phyloP scores from a whole-genome alignment of 2,888 invertebrate genomes.

The Terebella lapidaria region DNA sequence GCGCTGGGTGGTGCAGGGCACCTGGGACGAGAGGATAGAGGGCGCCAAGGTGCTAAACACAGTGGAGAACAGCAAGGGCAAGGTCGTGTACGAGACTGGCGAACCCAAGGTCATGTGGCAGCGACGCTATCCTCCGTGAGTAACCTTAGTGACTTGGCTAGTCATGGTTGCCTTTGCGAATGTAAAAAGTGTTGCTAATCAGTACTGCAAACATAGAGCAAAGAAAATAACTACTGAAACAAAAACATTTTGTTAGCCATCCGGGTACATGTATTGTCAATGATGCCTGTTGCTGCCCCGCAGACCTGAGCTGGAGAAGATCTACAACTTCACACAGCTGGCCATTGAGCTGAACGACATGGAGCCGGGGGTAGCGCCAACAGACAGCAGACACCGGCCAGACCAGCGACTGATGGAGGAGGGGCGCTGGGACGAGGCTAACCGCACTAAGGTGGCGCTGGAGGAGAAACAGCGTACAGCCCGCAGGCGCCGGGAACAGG shows the following conservation, averaged over 20 bases:
- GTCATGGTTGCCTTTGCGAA: too few species aligned
- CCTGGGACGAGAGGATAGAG: slow-evolving; percentile 95
- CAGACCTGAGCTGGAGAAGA: slow-evolving; percentile 65
- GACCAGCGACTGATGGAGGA: slow-evolving; percentile 90
- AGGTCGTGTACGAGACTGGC: slow-evolving; percentile 86
- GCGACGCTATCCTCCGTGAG: slow-evolving; percentile 15
- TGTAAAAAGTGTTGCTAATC: too few species aligned
- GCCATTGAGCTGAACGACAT: slow-evolving; percentile 95
- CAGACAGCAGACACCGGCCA: slow-evolving; percentile 85
- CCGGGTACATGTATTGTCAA: neutral
- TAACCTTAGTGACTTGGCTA: neutral
- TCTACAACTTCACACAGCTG: slow-evolving; percentile 90
- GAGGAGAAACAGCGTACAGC: slow-evolving; percentile 92
- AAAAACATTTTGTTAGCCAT: neutral
- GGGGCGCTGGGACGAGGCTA: slow-evolving; percentile 58
- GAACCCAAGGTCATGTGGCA: slow-evolving; percentile 82
- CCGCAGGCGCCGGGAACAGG: slow-evolving; percentile 71
- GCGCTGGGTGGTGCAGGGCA: slow-evolving; percentile 71
- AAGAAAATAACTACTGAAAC: too few species aligned
- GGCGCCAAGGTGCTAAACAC: slow-evolving; percentile 71
- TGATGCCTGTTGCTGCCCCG: neutral
- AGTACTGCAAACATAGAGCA: too few species aligned
- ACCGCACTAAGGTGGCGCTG: slow-evolving; percentile 75
- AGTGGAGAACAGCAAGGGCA: slow-evolving; percentile 58
- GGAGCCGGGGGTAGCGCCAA: slow-evolving; percentile 87